A percentile compares a stretch with the other conserved stretches of the same genome.
These are phyloP conservation scores for Diarsia rubi DNA, from an alignment of 2,888 invertebrate species.

Conservation along the genomic window DNA sequence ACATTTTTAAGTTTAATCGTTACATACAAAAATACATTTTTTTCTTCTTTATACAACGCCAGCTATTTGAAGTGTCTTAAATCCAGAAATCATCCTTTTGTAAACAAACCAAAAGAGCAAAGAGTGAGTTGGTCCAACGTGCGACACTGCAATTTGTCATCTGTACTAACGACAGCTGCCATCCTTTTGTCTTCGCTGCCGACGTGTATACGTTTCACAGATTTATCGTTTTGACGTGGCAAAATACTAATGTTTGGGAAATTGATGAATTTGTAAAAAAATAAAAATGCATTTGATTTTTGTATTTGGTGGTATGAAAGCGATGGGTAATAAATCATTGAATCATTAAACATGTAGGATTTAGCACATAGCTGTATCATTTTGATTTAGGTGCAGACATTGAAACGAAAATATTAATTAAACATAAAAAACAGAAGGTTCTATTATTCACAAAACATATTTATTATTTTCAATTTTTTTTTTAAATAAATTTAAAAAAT, in stretches of 20 bases:
- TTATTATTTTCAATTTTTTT: too few relatives aligned
- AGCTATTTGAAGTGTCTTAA: background rate
- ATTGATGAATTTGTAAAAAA: conserved; percentile 54
- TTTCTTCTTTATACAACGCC: too few relatives aligned
- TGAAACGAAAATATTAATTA: background rate
- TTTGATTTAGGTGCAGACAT: background rate
- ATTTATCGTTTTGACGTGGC: conserved; percentile 65
- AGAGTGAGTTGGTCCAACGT: conserved; percentile 48
- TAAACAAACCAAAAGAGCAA: conserved; percentile 24
- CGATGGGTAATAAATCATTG: conserved; percentile 19
- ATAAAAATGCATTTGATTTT: conserved; percentile 25
- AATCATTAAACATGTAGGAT: background rate
- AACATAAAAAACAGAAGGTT: background rate
- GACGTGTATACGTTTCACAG: conserved; percentile 63
- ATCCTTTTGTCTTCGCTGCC: conserved; percentile 75
- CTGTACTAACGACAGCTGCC: conserved; percentile 77
- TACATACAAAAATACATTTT: too few relatives aligned
- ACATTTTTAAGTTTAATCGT: too few relatives aligned
- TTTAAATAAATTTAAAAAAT: background rate
- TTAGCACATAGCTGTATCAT: background rate
- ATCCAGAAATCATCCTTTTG: conserved; percentile 17
- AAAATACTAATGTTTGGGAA: conserved; percentile 55
- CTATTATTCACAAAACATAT: background rate
- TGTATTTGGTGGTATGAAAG: background rate
- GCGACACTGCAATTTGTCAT: conserved; percentile 81